Percentiles rank a stretch among this genome's conserved stretches.
phyloP scores from a whole-genome alignment of 1,140 invertebrate genomes.

The Maconellicoccus hirsutus region DNA sequence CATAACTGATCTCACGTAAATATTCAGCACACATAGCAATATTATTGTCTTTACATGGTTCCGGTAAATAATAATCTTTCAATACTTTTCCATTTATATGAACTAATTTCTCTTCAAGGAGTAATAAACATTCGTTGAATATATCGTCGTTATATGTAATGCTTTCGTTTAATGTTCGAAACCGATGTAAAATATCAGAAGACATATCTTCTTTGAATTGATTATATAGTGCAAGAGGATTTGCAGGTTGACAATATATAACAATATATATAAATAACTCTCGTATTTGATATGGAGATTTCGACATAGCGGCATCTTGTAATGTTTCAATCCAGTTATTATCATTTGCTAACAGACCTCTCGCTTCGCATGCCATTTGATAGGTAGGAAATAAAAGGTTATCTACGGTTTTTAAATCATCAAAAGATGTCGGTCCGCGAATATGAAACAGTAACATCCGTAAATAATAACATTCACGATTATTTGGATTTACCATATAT shows the following conservation, averaged over 20 bases:
- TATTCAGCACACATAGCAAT: too few species aligned
- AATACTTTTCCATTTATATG: not conserved
- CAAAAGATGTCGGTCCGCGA: slow-evolving; percentile 35
- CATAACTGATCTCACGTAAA: too few species aligned
- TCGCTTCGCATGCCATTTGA: slow-evolving; percentile 25
- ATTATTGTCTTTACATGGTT: too few species aligned
- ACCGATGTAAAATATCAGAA: slow-evolving; percentile 31
- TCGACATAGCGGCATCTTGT: slow-evolving; percentile 27
- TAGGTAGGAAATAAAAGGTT: slow-evolving; percentile 31
- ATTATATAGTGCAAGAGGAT: slow-evolving; percentile 32
- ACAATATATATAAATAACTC: slow-evolving; percentile 36
- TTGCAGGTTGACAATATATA: slow-evolving; percentile 30
- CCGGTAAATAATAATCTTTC: not conserved
- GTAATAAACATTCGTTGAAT: not conserved
- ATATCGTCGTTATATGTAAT: not conserved
- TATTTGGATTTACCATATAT: slow-evolving; percentile 33
- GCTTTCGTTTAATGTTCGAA: not conserved
- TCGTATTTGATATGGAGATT: slow-evolving; percentile 35
- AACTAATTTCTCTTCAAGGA: not conserved
- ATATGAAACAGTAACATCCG: slow-evolving; percentile 30
- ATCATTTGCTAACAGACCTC: slow-evolving; percentile 31
- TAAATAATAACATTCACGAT: slow-evolving; percentile 32
- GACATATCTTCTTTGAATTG: slow-evolving; percentile 33
- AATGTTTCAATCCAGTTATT: slow-evolving; percentile 33
- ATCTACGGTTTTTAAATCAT: slow-evolving; percentile 34